Evolutionary conservation across 2,113 vertebrate species (phyloP), one percentile per base, ranked within the genome.

Genomic region (Pionites leucogaster): DNA sequence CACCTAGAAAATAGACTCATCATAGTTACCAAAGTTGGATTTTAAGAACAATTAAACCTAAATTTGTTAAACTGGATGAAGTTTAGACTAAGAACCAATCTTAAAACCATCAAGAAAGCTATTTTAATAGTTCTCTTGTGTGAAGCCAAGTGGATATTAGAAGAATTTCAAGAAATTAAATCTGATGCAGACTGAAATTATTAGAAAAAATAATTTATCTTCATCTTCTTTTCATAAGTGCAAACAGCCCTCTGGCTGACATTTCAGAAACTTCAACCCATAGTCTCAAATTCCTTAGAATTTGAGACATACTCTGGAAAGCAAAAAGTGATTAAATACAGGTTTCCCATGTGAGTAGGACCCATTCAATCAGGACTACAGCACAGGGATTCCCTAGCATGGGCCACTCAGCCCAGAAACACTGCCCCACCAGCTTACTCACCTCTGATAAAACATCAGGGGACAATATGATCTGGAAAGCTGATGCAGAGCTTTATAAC

Each of bases 371-470:
- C 35, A 71, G 37, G 49, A 42, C 33, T 35, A 10, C 24, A n/a
- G 68, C 3, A 6, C 70, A 85, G 33, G 6, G 28, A 25, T 55
- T 92, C 79, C 81, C 35, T 87, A 57, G n/a, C 39, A 67, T 4
- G 14, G 75, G 25, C 19, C 23, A 20, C 52, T 53, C 46, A 33
- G 19, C 19, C 57, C 62, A 67, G 52, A 68, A 84, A 42, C 0
- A 0, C 24, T 41, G 47, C 53, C 19, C 57, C 0, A 0, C 8
- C 10, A 5, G n/a, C 33, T 77, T 42, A 11, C 6, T 11, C 15
- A 22, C 62, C 42, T 64, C 9, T 14, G 24, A 44, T n/a, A 44
- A 82, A 74, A 33, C 37, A 15, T 33, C 60, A 80, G 25, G 13
- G 20, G 23, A 6, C 29, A 42, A 2, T 4, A 24, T 0, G 1